Percentiles rank a stretch among this genome's conserved stretches.
These are phyloP conservation scores for human DNA, from an alignment of 2,113 vertebrate species.

Conservation along the genomic window GRCh38 chr18:65288001-65288500, in stretches of 20 bases:
- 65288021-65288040: constrained; percentile 5
- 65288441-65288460: constrained; percentile 71
- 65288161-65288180: constrained; percentile 73
- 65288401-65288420: constrained; percentile 73
- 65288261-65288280: constrained; percentile 74
- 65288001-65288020: constrained; percentile 42
- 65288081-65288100: constrained; percentile 38
- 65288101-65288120: constrained; percentile 49
- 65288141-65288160: constrained; percentile 67
- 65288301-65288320: constrained; percentile 66
- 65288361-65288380: constrained; percentile 69
- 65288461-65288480: constrained; percentile 74
- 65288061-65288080: background rate
- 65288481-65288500: constrained; percentile 57
- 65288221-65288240: constrained; percentile 68
- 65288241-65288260: constrained; percentile 66
- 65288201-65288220: constrained; percentile 69
- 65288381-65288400: constrained; percentile 64
- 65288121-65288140: constrained; percentile 62
- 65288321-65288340: constrained; percentile 72
- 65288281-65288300: constrained; percentile 64
- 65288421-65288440: constrained; percentile 63
- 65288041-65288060: constrained; percentile 60
- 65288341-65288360: constrained; percentile 73
- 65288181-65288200: constrained; percentile 74